Base-by-base conservation (phyloP, 2,113 vertebrate genomes). In the Proterorhinus semilunaris region DNA sequence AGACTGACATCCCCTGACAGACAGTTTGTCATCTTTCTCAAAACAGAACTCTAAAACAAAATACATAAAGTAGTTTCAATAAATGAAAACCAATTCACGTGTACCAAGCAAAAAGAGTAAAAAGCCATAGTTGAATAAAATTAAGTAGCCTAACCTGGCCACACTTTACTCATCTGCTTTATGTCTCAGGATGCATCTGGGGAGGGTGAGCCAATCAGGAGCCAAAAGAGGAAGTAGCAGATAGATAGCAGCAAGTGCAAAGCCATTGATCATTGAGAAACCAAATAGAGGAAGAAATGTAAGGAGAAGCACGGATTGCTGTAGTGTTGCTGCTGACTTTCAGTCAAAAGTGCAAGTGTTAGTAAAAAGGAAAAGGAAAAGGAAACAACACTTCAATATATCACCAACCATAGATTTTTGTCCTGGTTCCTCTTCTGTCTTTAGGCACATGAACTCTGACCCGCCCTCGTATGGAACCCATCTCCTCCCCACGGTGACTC, bases 401-500 rank as follows among this genome's bases (percentile, higher is more conserved):
- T 16, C 46, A 82, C 91, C 44, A 70, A 96, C 95, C 94, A 0
- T 96, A 95, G 83, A 92, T 87, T 79, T 92, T 93, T 69, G 92
- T 88, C 0, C 91, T 88, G 0, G 80, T 93, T 69, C 78, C 76
- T 44, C 79, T 52, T 7, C 85, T 82, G 54, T 92, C 92, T 49
- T 87, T 89, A 45, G 94, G 94, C 44, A 93, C 90, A 0, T 89
- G 89, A 4, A 94, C 86, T 21, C 87, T 87, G 81, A 95, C 84
- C 54, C 92, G 82, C 47, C 94, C 95, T 0, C 94, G 89, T 42
- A 96, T 91, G 51, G 94, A 96, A 36, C 95, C 95, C 21, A 95
- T 95, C 87, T 96, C 95, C 75, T 96, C 95, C 0, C 94, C 95
- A 0, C 93, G 90, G 85, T 96, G 95, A 74, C 87, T 93, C 74